Evolutionary conservation across 2,797 vertebrate genomes (phyloP).

Genomic region (Diglossa cyanea): DNA sequence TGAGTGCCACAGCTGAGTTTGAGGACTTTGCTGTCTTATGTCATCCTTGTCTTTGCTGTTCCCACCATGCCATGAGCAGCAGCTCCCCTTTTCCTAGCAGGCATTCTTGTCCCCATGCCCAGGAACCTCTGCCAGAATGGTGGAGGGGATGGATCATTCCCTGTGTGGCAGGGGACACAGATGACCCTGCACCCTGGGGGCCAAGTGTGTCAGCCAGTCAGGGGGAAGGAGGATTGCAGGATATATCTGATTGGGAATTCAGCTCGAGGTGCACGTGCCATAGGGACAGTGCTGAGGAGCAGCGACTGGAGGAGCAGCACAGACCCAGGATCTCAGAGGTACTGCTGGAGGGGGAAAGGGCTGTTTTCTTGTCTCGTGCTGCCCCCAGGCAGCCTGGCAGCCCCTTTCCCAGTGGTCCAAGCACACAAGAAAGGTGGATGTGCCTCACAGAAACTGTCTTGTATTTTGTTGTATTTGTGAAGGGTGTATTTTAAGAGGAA

Average conservation of each 20-base stretch:
- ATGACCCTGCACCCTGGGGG: background rate
- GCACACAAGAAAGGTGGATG: background rate
- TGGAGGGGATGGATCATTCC: background rate
- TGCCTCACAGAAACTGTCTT: background rate
- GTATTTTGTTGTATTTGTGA: background rate
- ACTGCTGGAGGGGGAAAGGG: background rate
- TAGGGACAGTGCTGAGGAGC: background rate
- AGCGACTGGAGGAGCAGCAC: background rate
- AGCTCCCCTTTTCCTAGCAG: background rate
- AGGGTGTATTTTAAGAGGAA: background rate
- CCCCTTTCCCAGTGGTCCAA: background rate
- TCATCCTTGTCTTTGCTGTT: background rate
- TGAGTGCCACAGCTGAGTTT: background rate
- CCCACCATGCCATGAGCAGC: background rate
- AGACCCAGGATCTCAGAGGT: background rate
- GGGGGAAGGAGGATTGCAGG: background rate
- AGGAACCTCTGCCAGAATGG: background rate
- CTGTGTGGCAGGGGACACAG: background rate
- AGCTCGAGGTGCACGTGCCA: background rate
- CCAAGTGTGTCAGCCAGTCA: background rate
- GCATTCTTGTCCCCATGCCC: background rate
- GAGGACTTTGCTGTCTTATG: background rate
- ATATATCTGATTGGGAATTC: fast-evolving
- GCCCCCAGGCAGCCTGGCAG: background rate
- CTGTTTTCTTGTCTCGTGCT: background rate